phyloP scores from a whole-genome alignment of 2,888 invertebrate species.

The Athrips mouffetella region DNA sequence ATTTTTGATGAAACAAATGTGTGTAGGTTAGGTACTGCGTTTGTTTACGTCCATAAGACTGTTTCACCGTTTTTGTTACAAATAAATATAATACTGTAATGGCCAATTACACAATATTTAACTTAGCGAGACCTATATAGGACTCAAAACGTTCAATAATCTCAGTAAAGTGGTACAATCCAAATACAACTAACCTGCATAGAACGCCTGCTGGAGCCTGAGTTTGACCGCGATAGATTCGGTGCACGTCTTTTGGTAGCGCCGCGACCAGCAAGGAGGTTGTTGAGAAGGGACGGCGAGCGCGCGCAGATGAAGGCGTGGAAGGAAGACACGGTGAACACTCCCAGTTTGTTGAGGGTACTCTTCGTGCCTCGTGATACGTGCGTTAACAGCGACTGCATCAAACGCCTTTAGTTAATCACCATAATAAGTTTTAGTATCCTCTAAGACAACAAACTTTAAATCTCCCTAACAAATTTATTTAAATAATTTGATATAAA shows the following conservation, averaged over 20 bases:
- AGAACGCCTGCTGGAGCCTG: slow-evolving; percentile 91
- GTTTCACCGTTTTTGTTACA: no score
- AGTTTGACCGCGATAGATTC: slow-evolving; percentile 93
- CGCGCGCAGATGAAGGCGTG: slow-evolving; percentile 98
- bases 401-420: slow-evolving; percentile 34
- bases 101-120: no score
- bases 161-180: no score
- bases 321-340: slow-evolving; percentile 98
- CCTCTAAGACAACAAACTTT: no score
- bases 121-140: no score
- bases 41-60: no score
- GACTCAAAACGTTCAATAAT: no score
- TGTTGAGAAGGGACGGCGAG: slow-evolving; percentile 94
- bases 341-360: slow-evolving; percentile 95
- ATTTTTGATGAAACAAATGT: no score
- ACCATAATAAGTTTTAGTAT: no score
- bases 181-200: slow-evolving; percentile 84
- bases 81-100: no score
- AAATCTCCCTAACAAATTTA: no score
- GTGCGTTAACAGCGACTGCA: slow-evolving; percentile 95
- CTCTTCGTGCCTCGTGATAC: slow-evolving; percentile 97
- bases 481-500: background rate
- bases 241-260: slow-evolving; percentile 94
- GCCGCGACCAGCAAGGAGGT: slow-evolving; percentile 92
- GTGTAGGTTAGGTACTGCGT: no score